phyloP scores from a whole-genome alignment of 2,888 invertebrate genomes.

The Eueremaeus valkanovi region DNA sequence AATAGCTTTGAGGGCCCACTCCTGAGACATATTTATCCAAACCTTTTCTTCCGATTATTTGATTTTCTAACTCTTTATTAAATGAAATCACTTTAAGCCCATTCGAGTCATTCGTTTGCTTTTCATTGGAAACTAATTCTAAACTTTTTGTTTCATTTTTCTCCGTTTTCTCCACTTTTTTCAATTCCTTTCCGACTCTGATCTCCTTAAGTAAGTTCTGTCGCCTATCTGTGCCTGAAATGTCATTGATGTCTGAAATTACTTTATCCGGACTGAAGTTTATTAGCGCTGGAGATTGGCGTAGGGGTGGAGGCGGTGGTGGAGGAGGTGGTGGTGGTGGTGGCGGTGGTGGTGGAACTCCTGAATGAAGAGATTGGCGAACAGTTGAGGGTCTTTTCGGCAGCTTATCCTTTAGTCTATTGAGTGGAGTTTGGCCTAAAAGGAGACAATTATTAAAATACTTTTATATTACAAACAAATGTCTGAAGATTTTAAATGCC shows the following conservation, averaged over 20 bases:
- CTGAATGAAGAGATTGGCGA: too few relatives aligned
- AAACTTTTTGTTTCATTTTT: not conserved
- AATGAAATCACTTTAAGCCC: not conserved
- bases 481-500: not conserved
- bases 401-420: constrained; percentile 19
- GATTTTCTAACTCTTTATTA: not conserved
- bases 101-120: not conserved
- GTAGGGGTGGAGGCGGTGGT: not conserved
- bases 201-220: constrained; percentile 14
- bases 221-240: not conserved
- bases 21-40: not conserved
- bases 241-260: not conserved
- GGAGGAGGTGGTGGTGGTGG: not conserved
- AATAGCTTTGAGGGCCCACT: not conserved
- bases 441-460: not conserved
- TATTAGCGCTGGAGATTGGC: not conserved
- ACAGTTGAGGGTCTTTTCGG: not conserved
- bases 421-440: constrained; percentile 35
- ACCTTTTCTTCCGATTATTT: not conserved
- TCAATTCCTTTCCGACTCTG: not conserved
- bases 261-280: not conserved
- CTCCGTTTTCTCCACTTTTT: constrained; percentile 7
- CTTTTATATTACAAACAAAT: not conserved
- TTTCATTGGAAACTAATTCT: not conserved
- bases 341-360: too few relatives aligned